Percentiles rank a stretch among this genome's conserved stretches.
These are phyloP conservation scores for Phenacoccus solenopsis DNA, from an alignment of 1,140 invertebrate species.

Conservation along the genomic window DNA sequence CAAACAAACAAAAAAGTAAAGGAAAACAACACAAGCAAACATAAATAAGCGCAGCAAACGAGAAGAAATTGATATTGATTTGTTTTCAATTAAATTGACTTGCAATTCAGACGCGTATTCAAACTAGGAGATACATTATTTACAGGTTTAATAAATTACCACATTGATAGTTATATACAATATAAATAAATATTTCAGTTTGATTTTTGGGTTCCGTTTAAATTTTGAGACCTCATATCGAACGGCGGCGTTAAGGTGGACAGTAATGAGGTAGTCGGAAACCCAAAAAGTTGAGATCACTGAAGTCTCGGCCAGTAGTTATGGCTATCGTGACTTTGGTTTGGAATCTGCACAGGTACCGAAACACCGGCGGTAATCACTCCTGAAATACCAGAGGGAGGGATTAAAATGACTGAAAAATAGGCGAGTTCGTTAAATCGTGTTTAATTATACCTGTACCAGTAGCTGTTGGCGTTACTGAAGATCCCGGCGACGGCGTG, in stretches of 20 bases:
- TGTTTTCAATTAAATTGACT: background rate
- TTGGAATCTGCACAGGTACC: slow-evolving; percentile 88
- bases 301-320: slow-evolving; percentile 94
- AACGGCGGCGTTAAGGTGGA: background rate
- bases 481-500: slow-evolving; percentile 20
- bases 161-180: no score
- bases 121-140: background rate
- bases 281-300: slow-evolving; percentile 44
- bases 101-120: background rate
- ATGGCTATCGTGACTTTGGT: slow-evolving; percentile 61
- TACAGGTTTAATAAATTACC: background rate
- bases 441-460: slow-evolving; percentile 26
- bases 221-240: background rate
- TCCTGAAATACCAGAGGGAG: slow-evolving; percentile 42
- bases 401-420: background rate
- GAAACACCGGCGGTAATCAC: slow-evolving; percentile 93
- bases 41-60: background rate
- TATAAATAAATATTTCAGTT: background rate
- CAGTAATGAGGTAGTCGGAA: slow-evolving; percentile 6
- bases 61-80: background rate
- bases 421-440: background rate
- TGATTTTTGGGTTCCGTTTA: slow-evolving; percentile 18
- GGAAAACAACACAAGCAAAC: background rate
- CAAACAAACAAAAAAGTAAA: no score
- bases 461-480: slow-evolving; percentile 21